Percentiles rank a stretch among this genome's conserved stretches.
phyloP scores from a whole-genome alignment of 2,797 vertebrate species.

The Antennarius maculatus region DNA sequence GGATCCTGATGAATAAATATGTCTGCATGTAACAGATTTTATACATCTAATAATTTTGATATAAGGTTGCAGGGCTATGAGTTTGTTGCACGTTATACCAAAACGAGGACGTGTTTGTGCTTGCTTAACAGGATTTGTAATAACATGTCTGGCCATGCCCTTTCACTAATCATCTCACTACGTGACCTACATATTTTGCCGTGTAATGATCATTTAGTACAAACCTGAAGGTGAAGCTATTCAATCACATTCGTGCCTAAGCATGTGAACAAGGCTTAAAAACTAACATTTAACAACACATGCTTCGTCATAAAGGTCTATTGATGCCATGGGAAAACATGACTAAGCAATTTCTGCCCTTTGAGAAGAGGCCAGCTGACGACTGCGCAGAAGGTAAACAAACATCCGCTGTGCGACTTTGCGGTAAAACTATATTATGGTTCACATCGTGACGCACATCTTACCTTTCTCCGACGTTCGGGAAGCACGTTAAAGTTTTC shows the following conservation, averaged over 20 bases:
- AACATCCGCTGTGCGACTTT: constrained; percentile 63
- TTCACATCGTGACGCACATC: background rate
- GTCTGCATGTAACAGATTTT: too few relatives aligned
- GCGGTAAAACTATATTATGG: constrained; percentile 38
- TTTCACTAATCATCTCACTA: too few relatives aligned
- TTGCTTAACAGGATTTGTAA: background rate
- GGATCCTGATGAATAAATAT: too few relatives aligned
- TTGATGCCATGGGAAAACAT: constrained; percentile 49
- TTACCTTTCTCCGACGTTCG: constrained; percentile 45
- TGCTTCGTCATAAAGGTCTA: background rate
- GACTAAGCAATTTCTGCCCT: constrained; percentile 53
- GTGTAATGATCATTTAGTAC: background rate
- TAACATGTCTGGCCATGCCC: background rate
- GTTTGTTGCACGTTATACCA: background rate
- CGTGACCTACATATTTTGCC: background rate
- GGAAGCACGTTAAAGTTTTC: background rate
- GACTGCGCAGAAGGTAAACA: constrained; percentile 60
- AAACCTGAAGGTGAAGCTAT: background rate
- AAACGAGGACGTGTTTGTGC: background rate
- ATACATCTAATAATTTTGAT: too few relatives aligned
- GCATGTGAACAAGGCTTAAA: background rate
- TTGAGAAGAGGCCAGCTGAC: constrained; percentile 39
- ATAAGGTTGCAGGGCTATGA: too few relatives aligned
- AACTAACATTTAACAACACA: background rate
- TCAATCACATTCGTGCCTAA: background rate